A percentile compares a stretch with the other conserved stretches of the same genome.
phyloP scores from a whole-genome alignment of 2,113 vertebrate genomes.

The Eulemur rufifrons region DNA sequence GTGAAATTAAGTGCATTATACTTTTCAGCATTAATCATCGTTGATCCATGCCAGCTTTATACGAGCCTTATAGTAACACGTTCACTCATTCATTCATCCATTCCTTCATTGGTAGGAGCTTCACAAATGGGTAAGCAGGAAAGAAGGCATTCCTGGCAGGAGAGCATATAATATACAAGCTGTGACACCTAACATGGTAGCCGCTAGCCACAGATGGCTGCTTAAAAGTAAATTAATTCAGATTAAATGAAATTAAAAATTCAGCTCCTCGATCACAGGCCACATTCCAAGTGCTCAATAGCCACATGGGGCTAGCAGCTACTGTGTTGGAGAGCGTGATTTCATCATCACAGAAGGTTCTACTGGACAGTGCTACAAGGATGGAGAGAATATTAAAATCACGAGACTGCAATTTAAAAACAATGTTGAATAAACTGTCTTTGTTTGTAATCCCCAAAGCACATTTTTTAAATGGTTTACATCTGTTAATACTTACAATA shows the following conservation, averaged over 20 bases:
- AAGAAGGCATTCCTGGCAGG: not conserved
- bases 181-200: not conserved
- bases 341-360: too few species aligned
- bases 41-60: not conserved
- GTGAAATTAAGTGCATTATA: not conserved
- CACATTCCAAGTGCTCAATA: not conserved
- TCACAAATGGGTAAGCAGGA: not conserved
- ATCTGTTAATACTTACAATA: not conserved
- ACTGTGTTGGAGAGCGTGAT: rapidly evolving
- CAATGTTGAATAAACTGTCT: not conserved
- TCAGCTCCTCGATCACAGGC: not conserved
- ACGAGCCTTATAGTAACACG: not conserved
- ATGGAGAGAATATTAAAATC: not conserved
- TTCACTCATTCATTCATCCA: not conserved
- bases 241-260: not conserved
- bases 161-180: not conserved
- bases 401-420: not conserved
- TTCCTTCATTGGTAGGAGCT: not conserved
- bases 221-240: not conserved
- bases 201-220: not conserved
- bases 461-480: not conserved
- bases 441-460: not conserved
- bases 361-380: not conserved
- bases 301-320: not conserved
- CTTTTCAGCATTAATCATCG: not conserved